Base-by-base conservation (phyloP, 2,888 invertebrate genomes). In the Campopleginae sp. region DNA sequence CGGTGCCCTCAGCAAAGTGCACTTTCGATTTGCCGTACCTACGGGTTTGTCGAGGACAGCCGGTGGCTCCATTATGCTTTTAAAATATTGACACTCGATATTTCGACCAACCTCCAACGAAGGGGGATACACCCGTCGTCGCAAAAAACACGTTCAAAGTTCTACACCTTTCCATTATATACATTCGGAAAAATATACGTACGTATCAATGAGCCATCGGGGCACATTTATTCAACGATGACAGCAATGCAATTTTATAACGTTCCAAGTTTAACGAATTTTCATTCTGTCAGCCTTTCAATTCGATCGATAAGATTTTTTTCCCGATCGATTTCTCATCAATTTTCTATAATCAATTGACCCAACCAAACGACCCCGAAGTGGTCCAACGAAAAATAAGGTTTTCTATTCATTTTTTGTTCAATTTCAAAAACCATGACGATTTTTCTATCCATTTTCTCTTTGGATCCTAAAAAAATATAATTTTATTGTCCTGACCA, bases 71-170 rank as follows among this genome's bases (percentile, higher is more conserved):
- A 90, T 91, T 91, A 90, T 91, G 86, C 86, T 86, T 87, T 88
- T 92, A 89, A 92, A 91, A 92, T 92, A 92, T 92, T 90, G 91
- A 92, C 90, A 89, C 89, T 91, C 90, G 88, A 91, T 92, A 91
- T 91, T 91, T 90, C 66, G 83, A 80, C 63, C 66, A 66, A 48
- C 54, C 27, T 31, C 51, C 27, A 76, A 42, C 75, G 63, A 58
- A 48, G n/a, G 51, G 23, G 33, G 65, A 51, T 74, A 61, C 58
- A 58, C 14, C 65, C 27, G 51, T 72, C 31, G 58, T 44, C 46
- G 10, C 14, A 7, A 51, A 31, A 19, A 5, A 23, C 10, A 51
- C 27, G n/a, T 14, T n/a, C 51, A 12, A 51, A 3, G 12, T 72
- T 61, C 27, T 76, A 51, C 42, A 63, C 48, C 17, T 71, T 68